Percentiles rank a stretch among this genome's conserved stretches.
These are phyloP conservation scores for Exephanes ischioxanthus DNA, from an alignment of 2,888 invertebrate species.

Conservation along the genomic window DNA sequence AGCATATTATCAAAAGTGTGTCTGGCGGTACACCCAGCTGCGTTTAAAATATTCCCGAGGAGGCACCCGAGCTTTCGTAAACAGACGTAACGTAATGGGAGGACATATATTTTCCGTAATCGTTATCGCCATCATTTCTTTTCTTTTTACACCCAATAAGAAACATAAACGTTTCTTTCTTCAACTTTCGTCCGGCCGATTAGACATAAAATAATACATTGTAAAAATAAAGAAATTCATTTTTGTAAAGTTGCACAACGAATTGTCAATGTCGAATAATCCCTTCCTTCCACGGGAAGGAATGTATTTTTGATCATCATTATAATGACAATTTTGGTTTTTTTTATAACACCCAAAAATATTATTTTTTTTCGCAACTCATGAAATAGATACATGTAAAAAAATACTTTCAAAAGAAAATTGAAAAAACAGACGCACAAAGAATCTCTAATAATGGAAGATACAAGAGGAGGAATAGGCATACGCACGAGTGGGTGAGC, in stretches of 20 bases:
- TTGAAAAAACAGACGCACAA: background rate
- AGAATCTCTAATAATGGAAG: constrained; percentile 1
- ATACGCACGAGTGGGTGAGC: background rate
- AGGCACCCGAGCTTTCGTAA: background rate
- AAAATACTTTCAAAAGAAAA: background rate
- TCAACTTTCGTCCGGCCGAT: background rate
- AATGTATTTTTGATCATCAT: background rate
- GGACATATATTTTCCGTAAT: background rate
- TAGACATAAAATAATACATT: background rate
- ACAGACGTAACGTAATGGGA: constrained; percentile 5
- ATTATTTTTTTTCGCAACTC: too few relatives aligned
- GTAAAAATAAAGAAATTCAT: background rate
- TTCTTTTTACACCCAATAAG: background rate
- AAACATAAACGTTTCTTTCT: background rate
- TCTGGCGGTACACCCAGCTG: constrained; percentile 2
- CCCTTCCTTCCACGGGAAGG: background rate
- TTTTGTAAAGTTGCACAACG: background rate
- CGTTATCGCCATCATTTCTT: background rate
- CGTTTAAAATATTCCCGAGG: background rate
- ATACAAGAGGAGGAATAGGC: constrained; percentile 16
- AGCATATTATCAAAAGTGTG: constrained; percentile 37
- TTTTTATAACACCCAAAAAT: too few relatives aligned
- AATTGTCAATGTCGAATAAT: background rate
- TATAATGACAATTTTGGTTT: too few relatives aligned
- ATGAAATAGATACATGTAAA: background rate